Base-by-base conservation (phyloP, 2,888 invertebrate genomes). In the Gasteruption jaculator region DNA sequence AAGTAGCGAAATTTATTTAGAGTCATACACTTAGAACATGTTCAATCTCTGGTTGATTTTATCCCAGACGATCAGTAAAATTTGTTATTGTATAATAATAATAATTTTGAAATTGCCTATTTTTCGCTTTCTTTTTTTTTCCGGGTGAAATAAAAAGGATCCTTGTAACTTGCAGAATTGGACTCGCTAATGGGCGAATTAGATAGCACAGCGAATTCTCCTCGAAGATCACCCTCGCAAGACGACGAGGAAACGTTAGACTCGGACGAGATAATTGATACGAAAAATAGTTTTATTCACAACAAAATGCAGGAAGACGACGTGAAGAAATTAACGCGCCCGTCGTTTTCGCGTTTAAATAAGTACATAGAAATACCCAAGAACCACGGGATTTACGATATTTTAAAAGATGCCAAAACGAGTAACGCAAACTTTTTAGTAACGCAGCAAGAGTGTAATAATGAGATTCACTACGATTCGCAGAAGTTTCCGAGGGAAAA, bases 321-420 rank as follows among this genome's bases (percentile, higher is more conserved):
- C n/a, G 39, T 46, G 1, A 49, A 53, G 19, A 45, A 43, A 8
- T 53, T 53, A 10, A 41, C 54, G 7, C 41, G 50, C 10, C 48
- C 55, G 4, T n/a, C n/a, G n/a, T n/a, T n/a, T n/a, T 49, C 57
- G 26, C 43, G 55, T 39, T 31, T 57, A 32, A 57, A 50, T 15
- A 59, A 57, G 19, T 30, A 54, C 21, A 53, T 58, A 1, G 56
- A 61, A 44, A 31, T 61, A 16, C 56, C 68, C 3, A 66, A 64
- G 43, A 63, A 58, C 37, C 54, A 58, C 5, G 63, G 61, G 15
- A 56, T 77, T 20, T 74, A 76, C 46, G 76, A 78, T 44, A 74
- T 77, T 46, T 63, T 74, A 24, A 79, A 79, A 60, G 77, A 78
- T 46, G 75, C 77, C 0, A 80, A 79, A 61, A 78, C 77, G 2